These are phyloP conservation scores for Pseudotriccus pelzelni DNA, from an alignment of 2,797 vertebrate species.

Conservation along the genomic window DNA sequence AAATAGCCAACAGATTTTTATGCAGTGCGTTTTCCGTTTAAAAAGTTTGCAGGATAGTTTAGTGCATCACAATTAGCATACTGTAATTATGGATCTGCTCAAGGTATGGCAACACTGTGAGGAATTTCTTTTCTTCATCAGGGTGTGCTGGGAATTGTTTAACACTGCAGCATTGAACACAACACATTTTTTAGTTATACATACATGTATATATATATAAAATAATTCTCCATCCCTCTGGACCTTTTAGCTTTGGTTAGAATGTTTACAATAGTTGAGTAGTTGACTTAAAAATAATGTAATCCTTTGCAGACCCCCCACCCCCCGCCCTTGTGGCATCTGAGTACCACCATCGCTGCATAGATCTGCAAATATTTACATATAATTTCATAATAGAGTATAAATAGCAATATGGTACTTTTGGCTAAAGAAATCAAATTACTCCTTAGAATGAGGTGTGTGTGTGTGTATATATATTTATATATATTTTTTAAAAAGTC, in stretches of 20 bases:
- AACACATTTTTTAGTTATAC: conserved; percentile 43
- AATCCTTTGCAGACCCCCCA: conserved; percentile 23
- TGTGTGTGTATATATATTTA: background rate
- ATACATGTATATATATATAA: conserved; percentile 5
- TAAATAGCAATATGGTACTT: conserved; percentile 46
- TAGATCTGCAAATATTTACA: conserved; percentile 67
- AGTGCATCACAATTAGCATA: conserved; percentile 66
- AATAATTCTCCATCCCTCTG: background rate
- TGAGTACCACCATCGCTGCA: conserved; percentile 35
- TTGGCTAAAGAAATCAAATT: conserved; percentile 25
- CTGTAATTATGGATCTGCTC: conserved; percentile 61
- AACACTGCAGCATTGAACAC: conserved; percentile 54
- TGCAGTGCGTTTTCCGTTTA: conserved; percentile 22
- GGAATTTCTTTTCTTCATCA: background rate
- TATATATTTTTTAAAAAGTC: background rate
- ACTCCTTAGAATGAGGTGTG: conserved; percentile 40
- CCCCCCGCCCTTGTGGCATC: background rate
- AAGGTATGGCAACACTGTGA: conserved; percentile 58
- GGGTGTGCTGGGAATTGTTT: conserved; percentile 41
- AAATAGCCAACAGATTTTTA: conserved; percentile 48
- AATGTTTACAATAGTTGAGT: conserved; percentile 39
- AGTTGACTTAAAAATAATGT: conserved; percentile 56
- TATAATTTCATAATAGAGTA: conserved; percentile 20
- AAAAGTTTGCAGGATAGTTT: conserved; percentile 56
- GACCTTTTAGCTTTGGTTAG: conserved; percentile 66